Conservation (phyloP, 2,888 invertebrate species). For the Magallana nippona region DNA sequence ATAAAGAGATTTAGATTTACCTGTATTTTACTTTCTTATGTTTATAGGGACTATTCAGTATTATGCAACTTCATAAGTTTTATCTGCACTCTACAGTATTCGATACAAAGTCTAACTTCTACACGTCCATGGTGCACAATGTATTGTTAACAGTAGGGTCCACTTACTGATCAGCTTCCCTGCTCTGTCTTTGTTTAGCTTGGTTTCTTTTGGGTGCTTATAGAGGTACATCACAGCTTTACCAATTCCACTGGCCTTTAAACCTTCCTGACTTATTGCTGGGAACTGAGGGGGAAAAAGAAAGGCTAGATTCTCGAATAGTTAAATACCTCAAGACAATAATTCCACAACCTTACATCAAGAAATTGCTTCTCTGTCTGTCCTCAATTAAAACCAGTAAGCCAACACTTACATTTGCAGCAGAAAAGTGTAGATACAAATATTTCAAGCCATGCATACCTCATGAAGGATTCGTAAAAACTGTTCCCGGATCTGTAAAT, state of each 20-base stretch:
- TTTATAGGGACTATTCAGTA: no score
- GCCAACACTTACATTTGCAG: no score
- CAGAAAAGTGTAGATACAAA: no score
- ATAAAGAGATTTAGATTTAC: no score
- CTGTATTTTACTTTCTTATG: no score
- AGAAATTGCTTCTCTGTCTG: no score
- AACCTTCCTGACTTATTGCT: constrained; percentile 90
- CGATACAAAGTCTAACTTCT: no score
- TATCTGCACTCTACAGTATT: no score
- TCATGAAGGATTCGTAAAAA: constrained; percentile 84
- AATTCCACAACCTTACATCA: no score
- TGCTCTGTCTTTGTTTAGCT: constrained; percentile 93
- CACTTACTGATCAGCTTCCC: constrained; percentile 90
- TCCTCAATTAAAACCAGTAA: no score
- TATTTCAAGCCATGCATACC: constrained; percentile 67
- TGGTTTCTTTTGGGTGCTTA: constrained; percentile 98
- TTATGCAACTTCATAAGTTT: no score
- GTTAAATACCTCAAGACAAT: not conserved
- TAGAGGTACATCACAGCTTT: constrained; percentile 99
- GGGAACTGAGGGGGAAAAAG: constrained; percentile 86
- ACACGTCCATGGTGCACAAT: no score
- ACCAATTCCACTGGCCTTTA: constrained; percentile 97
- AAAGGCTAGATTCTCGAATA: not conserved
- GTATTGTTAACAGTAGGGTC: not conserved
- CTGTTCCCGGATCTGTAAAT: constrained; percentile 93